Base-by-base conservation (phyloP, 2,113 vertebrate genomes). In the Chionomys nivalis region DNA sequence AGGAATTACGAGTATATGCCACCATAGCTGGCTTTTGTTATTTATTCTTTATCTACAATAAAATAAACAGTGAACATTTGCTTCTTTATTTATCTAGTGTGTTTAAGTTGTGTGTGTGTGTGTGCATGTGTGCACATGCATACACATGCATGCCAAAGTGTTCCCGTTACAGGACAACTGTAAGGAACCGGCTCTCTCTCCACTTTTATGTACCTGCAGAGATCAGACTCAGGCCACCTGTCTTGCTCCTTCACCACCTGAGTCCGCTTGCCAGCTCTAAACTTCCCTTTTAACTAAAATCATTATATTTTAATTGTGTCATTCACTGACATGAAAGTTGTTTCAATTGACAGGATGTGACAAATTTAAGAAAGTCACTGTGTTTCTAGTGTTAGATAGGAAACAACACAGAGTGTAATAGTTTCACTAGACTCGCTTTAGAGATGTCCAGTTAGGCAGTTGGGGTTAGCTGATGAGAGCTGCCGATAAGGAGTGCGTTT, bases 301-400 rank as follows among this genome's bases (percentile, higher is more conserved):
- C 4, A 0, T 42, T 44, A 75, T 89, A 91, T 87, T 87, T 33
- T 55, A 87, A n/a, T n/a, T 73, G 77, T 65, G 39, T 75, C 75
- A 76, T 52, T 94, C 39, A 65, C 4, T 88, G 78, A 78, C 17
- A 87, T 36, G 12, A 87, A 90, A 82, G 28, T 61, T 94, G 92
- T 91, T 90, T 95, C 28, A 70, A 87, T 91, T 81, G 19, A 89
- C 21, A 87, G 58, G 55, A 77, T 73, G 78, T 72, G 33, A 82
- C 39, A 16, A 72, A 76, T 78, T 90, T 73, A 52, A 75, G 31
- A 75, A 87, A 58, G 7, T 19, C 33, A 10, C 13, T 26, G 26
- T 36, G 36, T 42, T 85, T 88, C 33, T 73, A 94, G 44, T 86
- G 63, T 86, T 42, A 92, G 42, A 68, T 42, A 76, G 86, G 76